phyloP scores from a whole-genome alignment of 2,888 invertebrate genomes.

The Synanthedon andrenaeformis region DNA sequence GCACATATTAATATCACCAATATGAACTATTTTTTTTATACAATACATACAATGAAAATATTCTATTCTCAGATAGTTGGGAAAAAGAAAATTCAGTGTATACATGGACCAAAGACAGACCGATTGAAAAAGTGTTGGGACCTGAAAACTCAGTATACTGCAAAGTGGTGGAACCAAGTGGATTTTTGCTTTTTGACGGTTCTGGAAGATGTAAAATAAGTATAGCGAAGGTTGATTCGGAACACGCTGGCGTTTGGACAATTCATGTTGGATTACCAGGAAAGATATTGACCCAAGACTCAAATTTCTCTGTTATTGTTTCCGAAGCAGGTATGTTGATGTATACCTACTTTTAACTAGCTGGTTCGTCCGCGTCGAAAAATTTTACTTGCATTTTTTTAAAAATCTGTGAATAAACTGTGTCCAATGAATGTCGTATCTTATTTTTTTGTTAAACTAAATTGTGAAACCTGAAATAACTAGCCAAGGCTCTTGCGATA shows the following conservation, averaged over 20 bases:
- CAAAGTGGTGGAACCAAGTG: slow-evolving; percentile 22
- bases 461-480: no score
- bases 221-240: slow-evolving; percentile 23
- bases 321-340: slow-evolving; percentile 22
- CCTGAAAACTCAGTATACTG: slow-evolving; percentile 43
- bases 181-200: slow-evolving; percentile 25
- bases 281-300: slow-evolving; percentile 23
- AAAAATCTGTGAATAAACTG: no score
- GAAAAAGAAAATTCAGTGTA: slow-evolving; percentile 2
- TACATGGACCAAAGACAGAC: slow-evolving; percentile 19
- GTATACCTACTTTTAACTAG: no score
- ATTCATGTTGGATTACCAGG: slow-evolving; percentile 28
- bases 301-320: slow-evolving; percentile 22
- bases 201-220: slow-evolving; percentile 41
- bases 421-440: no score
- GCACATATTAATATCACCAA: no score
- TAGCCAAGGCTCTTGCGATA: no score
- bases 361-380: no score
- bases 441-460: no score
- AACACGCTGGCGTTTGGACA: slow-evolving; percentile 39
- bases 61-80: slow-evolving; percentile 2
- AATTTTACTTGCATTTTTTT: no score
- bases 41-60: no score
- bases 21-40: no score
- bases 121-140: slow-evolving; percentile 27